These are phyloP conservation scores for Palaemon carinicauda DNA, from an alignment of 1,140 invertebrate genomes.

Conservation along the genomic window DNA sequence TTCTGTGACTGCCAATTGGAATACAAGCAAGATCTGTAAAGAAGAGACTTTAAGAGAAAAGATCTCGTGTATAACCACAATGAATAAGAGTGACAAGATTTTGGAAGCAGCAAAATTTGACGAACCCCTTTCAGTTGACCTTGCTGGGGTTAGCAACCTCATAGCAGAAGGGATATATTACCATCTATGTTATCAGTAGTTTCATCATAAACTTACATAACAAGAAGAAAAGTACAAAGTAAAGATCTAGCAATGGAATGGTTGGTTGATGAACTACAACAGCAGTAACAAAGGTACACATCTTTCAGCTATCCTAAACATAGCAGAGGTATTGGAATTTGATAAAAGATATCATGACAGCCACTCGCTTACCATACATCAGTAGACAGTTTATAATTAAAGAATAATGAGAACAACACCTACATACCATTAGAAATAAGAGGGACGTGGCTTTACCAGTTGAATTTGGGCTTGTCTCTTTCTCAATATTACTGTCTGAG, in stretches of 20 bases:
- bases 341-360: too few relatives aligned
- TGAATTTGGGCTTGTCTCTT: too few relatives aligned
- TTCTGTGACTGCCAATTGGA: not conserved
- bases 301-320: conserved; percentile 1
- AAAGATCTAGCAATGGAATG: not conserved
- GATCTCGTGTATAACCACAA: conserved; percentile 3
- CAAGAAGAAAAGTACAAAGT: not conserved
- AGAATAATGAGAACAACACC: too few relatives aligned
- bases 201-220: conserved; percentile 10
- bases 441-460: too few relatives aligned
- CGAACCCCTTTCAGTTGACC: not conserved
- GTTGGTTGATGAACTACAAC: too few relatives aligned
- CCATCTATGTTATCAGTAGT: conserved; percentile 15
- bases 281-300: not conserved
- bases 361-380: too few relatives aligned
- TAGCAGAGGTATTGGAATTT: not conserved
- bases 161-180: conserved; percentile 17
- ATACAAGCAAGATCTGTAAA: conserved; percentile 9
- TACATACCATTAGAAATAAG: too few relatives aligned
- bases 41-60: conserved; percentile 3
- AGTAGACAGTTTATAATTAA: too few relatives aligned
- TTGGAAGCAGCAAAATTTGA: not conserved
- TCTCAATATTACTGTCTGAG: too few relatives aligned
- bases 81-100: conserved; percentile 6
- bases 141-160: conserved; percentile 9